Evolutionary conservation across 2,888 invertebrate genomes (phyloP).

Genomic region (Microctonus brassicae): DNA sequence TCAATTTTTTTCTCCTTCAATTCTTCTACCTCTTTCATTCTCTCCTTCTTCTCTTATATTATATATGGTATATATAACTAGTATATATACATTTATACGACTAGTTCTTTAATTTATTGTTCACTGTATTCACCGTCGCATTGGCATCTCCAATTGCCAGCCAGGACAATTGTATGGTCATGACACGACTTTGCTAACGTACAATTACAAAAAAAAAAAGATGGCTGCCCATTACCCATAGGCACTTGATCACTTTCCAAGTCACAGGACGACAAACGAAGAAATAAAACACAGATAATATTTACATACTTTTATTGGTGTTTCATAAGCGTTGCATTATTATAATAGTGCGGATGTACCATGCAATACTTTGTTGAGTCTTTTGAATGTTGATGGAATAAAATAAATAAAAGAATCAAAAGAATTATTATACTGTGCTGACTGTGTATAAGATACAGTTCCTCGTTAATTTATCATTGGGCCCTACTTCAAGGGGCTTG

Average conservation of each 20-base stretch:
- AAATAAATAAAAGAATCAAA: not conserved
- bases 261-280: not conserved
- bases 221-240: not conserved
- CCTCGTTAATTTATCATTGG: too few species aligned
- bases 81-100: not conserved
- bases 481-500: too few species aligned
- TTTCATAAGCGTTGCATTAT: not conserved
- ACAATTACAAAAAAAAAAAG: conserved; percentile 13
- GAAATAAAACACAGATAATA: not conserved
- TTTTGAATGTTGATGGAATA: not conserved
- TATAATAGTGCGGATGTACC: not conserved
- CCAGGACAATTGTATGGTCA: conserved; percentile 1
- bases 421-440: too few species aligned
- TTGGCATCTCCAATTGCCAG: not conserved
- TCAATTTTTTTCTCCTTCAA: not conserved
- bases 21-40: not conserved
- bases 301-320: not conserved
- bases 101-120: not conserved
- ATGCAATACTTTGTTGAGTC: not conserved
- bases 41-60: conserved; percentile 28
- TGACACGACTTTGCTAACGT: not conserved
- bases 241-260: conserved; percentile 2
- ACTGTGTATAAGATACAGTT: not conserved
- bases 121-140: not conserved
- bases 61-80: too few species aligned